Evolutionary conservation across 2,113 vertebrate species (phyloP).

Genomic region (Cochlearius cochlearius): DNA sequence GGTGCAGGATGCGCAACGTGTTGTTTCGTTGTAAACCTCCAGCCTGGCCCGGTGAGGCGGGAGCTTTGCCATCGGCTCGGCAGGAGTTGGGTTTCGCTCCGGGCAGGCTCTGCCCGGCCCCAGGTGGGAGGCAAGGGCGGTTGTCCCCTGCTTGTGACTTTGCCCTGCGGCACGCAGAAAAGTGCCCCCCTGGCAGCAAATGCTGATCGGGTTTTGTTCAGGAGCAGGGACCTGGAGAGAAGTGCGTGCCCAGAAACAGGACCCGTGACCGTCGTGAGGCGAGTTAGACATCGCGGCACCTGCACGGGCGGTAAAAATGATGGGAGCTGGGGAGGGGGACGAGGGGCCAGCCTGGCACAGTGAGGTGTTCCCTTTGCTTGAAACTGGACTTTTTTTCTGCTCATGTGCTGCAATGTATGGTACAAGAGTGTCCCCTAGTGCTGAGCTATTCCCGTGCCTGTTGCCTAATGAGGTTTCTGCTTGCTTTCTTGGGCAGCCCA

Average conservation of each 20-base stretch:
- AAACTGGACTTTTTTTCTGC: too few species aligned
- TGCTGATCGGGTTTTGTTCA: accelerated
- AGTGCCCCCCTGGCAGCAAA: background rate
- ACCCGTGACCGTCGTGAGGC: accelerated
- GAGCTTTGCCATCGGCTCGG: background rate
- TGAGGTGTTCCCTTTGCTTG: accelerated
- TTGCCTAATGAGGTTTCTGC: background rate
- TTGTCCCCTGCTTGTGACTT: background rate
- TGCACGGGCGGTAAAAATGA: accelerated
- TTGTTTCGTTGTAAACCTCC: accelerated
- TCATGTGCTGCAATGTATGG: accelerated
- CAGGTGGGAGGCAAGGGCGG: accelerated
- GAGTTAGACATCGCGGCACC: accelerated
- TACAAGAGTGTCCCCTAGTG: constrained; percentile 36
- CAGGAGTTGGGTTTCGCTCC: background rate
- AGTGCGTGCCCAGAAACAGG: accelerated
- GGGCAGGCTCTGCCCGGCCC: background rate
- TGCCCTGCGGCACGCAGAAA: background rate
- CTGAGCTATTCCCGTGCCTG: background rate
- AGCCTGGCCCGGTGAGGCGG: background rate
- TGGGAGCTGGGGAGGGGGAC: background rate
- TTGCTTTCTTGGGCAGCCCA: accelerated
- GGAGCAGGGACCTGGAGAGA: background rate
- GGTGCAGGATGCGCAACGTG: accelerated
- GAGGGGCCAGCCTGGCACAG: accelerated